These are phyloP conservation scores for sheep (Ovis aries) DNA, from an alignment of 2,113 vertebrate genomes.

Conservation along the genomic window ARS-UI_Ramb_v3.0 NC_056058.1:22083001-22083500, in stretches of 20 bases:
- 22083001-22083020: not conserved
- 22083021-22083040: not conserved
- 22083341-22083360: not conserved
- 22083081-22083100: not conserved
- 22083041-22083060: not conserved
- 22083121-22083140: not conserved
- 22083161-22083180: not conserved
- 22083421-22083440: not conserved
- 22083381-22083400: not conserved
- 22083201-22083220: not conserved
- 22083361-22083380: not conserved
- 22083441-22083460: not conserved
- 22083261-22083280: not conserved
- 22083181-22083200: not conserved
- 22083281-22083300: not conserved
- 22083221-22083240: not conserved
- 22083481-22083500: not conserved
- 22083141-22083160: not conserved
- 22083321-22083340: not conserved
- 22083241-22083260: not conserved
- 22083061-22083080: not conserved
- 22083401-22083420: fast-evolving
- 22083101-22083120: not conserved
- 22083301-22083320: not conserved
- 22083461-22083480: not conserved